Percentiles rank a stretch among this genome's conserved stretches.
Conservation (phyloP, 2,888 invertebrate genomes). For the Calliphora vomitoria region DNA sequence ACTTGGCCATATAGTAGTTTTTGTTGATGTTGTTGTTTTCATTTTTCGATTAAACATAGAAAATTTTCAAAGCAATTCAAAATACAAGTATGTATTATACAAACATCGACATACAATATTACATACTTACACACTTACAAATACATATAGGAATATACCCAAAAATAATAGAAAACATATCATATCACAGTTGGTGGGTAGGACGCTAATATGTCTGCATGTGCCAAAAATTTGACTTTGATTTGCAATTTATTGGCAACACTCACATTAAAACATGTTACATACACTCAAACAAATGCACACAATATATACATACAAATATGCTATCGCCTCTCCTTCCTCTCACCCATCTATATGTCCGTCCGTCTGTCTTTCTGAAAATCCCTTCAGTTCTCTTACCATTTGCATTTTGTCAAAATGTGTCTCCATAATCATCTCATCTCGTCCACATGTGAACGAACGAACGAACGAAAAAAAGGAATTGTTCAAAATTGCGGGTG, state of each 20-base stretch:
- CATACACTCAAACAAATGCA: background rate
- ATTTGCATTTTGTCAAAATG: constrained; percentile 67
- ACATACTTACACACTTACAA: constrained; percentile 24
- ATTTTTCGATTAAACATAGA: constrained; percentile 52
- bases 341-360: too few species aligned
- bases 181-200: constrained; percentile 71
- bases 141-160: background rate
- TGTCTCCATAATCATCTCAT: constrained; percentile 71
- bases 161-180: constrained; percentile 62
- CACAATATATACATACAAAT: background rate
- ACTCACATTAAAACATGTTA: constrained; percentile 67
- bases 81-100: constrained; percentile 49
- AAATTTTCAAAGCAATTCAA: constrained; percentile 60
- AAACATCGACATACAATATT: constrained; percentile 2
- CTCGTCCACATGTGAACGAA: constrained; percentile 24
- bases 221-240: constrained; percentile 80
- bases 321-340: background rate
- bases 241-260: constrained; percentile 81
- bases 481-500: constrained; percentile 67
- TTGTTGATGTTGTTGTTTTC: constrained; percentile 40
- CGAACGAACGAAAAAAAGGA: background rate
- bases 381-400: constrained; percentile 26
- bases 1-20: constrained; percentile 43
- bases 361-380: constrained; percentile 8
- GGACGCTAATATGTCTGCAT: constrained; percentile 75